These are phyloP conservation scores for Drosophila orosa DNA, from an alignment of 1,140 invertebrate genomes.

Conservation along the genomic window DNA sequence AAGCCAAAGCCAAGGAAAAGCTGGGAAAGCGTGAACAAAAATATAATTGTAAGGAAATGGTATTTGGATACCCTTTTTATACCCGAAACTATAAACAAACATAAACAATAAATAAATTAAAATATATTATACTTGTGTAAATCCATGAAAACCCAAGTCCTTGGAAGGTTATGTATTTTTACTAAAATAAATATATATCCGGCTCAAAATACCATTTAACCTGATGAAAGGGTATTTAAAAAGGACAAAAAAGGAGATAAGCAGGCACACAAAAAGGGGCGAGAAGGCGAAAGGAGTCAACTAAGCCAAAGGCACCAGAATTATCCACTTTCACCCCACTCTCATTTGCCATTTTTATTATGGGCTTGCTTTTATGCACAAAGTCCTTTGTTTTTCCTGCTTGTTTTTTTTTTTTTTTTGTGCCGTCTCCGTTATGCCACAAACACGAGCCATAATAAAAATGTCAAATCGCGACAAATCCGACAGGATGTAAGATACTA, in stretches of 20 bases:
- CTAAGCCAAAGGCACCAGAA: slow-evolving; percentile 2
- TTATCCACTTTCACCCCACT: slow-evolving; percentile 5
- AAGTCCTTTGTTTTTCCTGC: slow-evolving; percentile 13
- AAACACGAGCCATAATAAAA: slow-evolving; percentile 56
- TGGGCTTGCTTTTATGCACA: slow-evolving; percentile 17
- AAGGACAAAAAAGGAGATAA: slow-evolving; percentile 19
- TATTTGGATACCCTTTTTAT: slow-evolving; percentile 6
- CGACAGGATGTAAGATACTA: slow-evolving; percentile 66
- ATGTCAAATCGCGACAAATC: slow-evolving; percentile 69
- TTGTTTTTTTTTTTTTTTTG: background rate
- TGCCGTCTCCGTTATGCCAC: slow-evolving; percentile 28
- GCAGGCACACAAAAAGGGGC: slow-evolving; percentile 7
- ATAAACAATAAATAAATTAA: too few relatives aligned
- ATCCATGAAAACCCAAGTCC: too few relatives aligned
- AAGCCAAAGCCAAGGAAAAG: slow-evolving; percentile 35
- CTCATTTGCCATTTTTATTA: slow-evolving; percentile 41
- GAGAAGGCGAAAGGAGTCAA: slow-evolving; percentile 4
- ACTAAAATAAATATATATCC: background rate
- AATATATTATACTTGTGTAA: too few relatives aligned
- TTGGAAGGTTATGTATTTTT: background rate
- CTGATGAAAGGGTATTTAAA: background rate
- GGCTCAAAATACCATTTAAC: background rate
- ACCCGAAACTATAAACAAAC: too few relatives aligned
- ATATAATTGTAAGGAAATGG: too few relatives aligned
- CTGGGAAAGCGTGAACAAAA: background rate